Conservation (phyloP, 2,888 invertebrate species). For the Stenchaetothrips biformis region DNA sequence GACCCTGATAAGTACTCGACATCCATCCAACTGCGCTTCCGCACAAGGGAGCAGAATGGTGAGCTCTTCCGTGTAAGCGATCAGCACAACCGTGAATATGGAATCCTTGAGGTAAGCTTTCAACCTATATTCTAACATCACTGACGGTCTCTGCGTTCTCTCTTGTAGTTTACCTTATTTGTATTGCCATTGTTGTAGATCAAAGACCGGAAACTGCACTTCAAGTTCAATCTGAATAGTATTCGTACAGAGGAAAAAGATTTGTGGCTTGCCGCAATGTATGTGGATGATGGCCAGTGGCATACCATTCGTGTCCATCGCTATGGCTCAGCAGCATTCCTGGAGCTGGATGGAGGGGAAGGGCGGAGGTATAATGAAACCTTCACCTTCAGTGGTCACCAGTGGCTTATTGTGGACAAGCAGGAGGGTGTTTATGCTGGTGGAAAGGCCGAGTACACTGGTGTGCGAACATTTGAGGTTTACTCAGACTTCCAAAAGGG, state of each 20-base stretch:
- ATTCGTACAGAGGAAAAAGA: conserved; percentile 83
- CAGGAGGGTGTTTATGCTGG: conserved; percentile 94
- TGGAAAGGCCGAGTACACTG: conserved; percentile 92
- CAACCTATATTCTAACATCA: background rate
- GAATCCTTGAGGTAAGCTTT: conserved; percentile 65
- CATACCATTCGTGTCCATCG: conserved; percentile 80
- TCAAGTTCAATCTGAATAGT: conserved; percentile 89
- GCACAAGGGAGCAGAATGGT: conserved; percentile 88
- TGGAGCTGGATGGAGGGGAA: conserved; percentile 92
- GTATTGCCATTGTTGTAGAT: conserved; percentile 54
- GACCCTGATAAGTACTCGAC: conserved; percentile 89
- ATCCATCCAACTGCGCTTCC: conserved; percentile 86
- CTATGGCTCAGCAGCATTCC: conserved; percentile 85
- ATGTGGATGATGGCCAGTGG: conserved; percentile 95
- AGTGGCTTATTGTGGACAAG: conserved; percentile 86
- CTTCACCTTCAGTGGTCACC: conserved; percentile 83
- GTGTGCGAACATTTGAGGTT: conserved; percentile 88
- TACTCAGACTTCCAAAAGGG: conserved; percentile 93
- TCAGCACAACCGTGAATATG: conserved; percentile 90
- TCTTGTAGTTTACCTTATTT: background rate
- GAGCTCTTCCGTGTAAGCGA: conserved; percentile 91
- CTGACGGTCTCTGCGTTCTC: background rate
- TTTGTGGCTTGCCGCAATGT: conserved; percentile 82
- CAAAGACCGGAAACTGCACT: conserved; percentile 81
- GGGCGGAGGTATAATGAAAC: conserved; percentile 90